Conservation (phyloP, 2,113 vertebrate genomes). For the Gobius niger region DNA sequence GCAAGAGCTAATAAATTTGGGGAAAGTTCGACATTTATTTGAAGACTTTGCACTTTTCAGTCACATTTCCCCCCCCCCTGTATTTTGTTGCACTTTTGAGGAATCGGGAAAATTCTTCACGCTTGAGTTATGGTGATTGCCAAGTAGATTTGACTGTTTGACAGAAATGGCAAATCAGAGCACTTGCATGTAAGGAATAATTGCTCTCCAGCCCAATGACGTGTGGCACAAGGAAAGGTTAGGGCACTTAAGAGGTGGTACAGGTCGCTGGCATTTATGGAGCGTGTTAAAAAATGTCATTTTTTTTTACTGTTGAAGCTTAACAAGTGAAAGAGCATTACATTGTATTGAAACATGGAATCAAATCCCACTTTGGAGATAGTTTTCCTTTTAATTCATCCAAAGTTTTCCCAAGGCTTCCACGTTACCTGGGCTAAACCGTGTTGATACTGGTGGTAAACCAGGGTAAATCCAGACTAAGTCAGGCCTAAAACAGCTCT, state of each 20-base stretch:
- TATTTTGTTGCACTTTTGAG: neutral
- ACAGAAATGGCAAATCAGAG: conserved; percentile 47
- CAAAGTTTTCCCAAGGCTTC: too few relatives aligned
- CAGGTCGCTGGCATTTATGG: conserved; percentile 23
- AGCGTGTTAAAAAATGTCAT: conserved; percentile 9
- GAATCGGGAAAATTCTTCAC: conserved; percentile 11
- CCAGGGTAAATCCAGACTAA: neutral
- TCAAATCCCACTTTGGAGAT: too few relatives aligned
- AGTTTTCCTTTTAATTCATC: too few relatives aligned
- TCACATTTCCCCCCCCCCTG: too few relatives aligned
- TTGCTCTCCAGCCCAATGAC: conserved; percentile 18
- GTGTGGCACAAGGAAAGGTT: conserved; percentile 21
- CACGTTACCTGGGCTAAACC: too few relatives aligned
- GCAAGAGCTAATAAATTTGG: conserved; percentile 25
- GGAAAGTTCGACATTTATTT: conserved; percentile 24
- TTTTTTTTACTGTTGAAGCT: neutral
- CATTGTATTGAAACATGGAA: too few relatives aligned
- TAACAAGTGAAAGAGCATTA: neutral
- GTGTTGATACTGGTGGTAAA: too few relatives aligned
- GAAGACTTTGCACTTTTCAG: conserved; percentile 24
- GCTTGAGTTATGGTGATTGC: conserved; percentile 3
- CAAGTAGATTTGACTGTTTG: conserved; percentile 35
- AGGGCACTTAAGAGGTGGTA: conserved; percentile 25
- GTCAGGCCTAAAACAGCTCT: neutral
- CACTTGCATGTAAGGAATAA: conserved; percentile 24